Evolutionary conservation across 2,113 vertebrate genomes (phyloP).

Genomic region (Pseudolaguvia tuberculata): DNA sequence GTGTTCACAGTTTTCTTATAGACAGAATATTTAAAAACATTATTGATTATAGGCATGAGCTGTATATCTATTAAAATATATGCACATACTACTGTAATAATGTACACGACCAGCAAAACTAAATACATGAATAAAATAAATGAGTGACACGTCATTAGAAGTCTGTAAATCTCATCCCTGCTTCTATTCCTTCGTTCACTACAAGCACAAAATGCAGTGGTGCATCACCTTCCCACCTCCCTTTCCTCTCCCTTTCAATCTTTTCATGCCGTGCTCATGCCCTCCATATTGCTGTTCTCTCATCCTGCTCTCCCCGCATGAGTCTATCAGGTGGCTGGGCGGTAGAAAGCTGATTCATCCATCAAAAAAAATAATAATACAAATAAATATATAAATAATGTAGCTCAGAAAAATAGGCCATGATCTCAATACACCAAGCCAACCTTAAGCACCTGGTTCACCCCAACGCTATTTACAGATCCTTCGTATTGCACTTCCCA

Average conservation of each 20-base stretch:
- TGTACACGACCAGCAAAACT: neutral
- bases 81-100: too few species aligned
- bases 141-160: too few species aligned
- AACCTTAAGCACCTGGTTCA: conserved; percentile 32
- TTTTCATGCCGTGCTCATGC: conserved; percentile 24
- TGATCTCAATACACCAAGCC: conserved; percentile 26
- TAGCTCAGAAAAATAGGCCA: conserved; percentile 8
- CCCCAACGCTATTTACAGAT: conserved; percentile 26
- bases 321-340: conserved; percentile 37
- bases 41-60: too few species aligned
- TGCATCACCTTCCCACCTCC: conserved; percentile 30
- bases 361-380: conserved; percentile 39
- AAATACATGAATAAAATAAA: neutral
- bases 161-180: neutral
- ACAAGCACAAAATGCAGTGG: conserved; percentile 25
- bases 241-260: conserved; percentile 42
- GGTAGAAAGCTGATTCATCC: conserved; percentile 43
- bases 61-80: too few species aligned
- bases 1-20: too few species aligned
- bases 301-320: conserved; percentile 39
- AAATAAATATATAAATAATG: too few species aligned
- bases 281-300: conserved; percentile 34
- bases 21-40: too few species aligned
- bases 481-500: neutral
- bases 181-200: conserved; percentile 14